Conservation (phyloP, 37 sponge, comb jelly and placozoan genomes). For the Haliclona indistincta region DNA sequence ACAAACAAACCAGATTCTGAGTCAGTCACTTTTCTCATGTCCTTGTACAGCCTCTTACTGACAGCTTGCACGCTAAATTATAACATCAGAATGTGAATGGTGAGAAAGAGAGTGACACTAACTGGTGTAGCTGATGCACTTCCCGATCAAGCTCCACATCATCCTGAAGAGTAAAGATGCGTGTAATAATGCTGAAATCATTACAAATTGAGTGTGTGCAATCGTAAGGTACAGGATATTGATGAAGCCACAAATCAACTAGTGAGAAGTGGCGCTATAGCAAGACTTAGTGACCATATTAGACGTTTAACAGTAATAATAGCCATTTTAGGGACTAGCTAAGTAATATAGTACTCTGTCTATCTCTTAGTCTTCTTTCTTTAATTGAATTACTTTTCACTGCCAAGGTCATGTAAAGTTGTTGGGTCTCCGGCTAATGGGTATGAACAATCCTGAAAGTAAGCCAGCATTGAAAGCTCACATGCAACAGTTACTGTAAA, state of each 20-base stretch:
- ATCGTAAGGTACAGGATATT: neutral
- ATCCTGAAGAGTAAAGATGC: slow-evolving; percentile 30
- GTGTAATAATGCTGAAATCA: neutral
- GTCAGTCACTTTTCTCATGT: slow-evolving; percentile 41
- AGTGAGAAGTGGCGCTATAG: no score
- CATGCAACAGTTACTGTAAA: no score
- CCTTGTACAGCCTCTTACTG: slow-evolving; percentile 63
- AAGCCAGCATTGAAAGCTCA: no score
- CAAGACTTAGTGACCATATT: no score
- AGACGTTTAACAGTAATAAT: no score
- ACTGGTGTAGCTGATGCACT: slow-evolving; percentile 62
- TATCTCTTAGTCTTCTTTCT: no score
- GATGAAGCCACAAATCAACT: neutral
- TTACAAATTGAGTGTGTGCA: slow-evolving; percentile 1
- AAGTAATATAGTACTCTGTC: no score
- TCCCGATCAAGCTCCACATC: slow-evolving; percentile 72
- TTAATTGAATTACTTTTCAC: no score
- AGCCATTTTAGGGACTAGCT: no score
- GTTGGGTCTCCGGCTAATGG: no score
- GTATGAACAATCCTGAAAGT: no score
- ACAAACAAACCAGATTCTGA: slow-evolving; percentile 44
- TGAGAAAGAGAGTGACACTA: slow-evolving; percentile 23
- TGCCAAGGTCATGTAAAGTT: no score
- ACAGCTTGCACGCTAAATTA: slow-evolving; percentile 37
- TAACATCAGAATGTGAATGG: slow-evolving; percentile 13